Base-by-base conservation (phyloP, 2,888 invertebrate species). In the Aspidiotus rigidus region DNA sequence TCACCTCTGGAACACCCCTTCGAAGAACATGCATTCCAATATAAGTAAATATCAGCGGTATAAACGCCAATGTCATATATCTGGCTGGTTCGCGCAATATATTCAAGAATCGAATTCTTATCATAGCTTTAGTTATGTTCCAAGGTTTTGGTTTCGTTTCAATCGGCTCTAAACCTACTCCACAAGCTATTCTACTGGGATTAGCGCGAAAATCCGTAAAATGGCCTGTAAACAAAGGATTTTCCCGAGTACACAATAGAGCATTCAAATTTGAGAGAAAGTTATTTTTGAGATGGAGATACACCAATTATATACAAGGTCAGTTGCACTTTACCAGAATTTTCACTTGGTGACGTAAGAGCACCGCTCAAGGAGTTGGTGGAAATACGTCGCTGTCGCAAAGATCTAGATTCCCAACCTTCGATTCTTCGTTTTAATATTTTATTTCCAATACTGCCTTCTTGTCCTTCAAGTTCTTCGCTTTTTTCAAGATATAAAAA, bases 401-500 rank as follows among this genome's bases (percentile, higher is more conserved):
- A 17, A 10, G 67, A 67, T 59, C 67, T 67, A 17, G 67, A 60
- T 67, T 60, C 59, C 13, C 44, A 39, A 15, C 49, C 59, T 59
- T 59, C 28, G 3, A 67, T 40, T 10, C 67, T 59, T 28, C 60
- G 57, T 49, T 59, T 57, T 13, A 67, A 44, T 2, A 67, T 59
- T 44, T 60, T 42, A 40, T 67, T 67, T 0, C 59, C 67, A 28
- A 67, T 67, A 8, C 67, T 67, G 9, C 67, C 67, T 53, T 67
- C 67, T 44, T 49, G 56, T n/a, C 44, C 49, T 28, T 67, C 67
- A 16, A 67, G 49, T 60, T 87, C 88, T 74, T 87, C 86, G 41
- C 85, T 86, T 74, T 86, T 85, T 77, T 90, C 91, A 72, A 92
- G 77, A 75, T 90, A 90, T 1, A 92, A 78, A 77, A 92, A 92